Evolutionary conservation across 2,113 vertebrate species (phyloP).

Genomic region (Tauraco erythrolophus): DNA sequence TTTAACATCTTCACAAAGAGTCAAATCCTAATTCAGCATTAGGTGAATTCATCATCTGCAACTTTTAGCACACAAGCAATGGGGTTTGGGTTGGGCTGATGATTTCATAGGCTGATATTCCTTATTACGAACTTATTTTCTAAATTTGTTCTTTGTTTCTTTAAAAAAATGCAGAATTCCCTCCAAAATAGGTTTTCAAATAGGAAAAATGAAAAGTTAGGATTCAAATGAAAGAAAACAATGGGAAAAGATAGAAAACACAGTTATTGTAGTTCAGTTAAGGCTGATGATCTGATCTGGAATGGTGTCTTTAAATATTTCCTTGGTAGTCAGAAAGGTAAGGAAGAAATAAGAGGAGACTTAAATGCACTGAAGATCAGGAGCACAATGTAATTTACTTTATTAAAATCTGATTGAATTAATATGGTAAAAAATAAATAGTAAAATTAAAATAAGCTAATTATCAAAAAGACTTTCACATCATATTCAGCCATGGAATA

Average conservation of each 20-base stretch:
- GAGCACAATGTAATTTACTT: neutral
- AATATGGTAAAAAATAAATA: neutral
- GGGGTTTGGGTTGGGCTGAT: neutral
- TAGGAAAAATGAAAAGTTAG: neutral
- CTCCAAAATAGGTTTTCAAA: neutral
- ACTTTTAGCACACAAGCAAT: neutral
- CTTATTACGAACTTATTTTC: neutral
- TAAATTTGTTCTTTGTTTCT: neutral
- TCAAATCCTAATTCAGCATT: neutral
- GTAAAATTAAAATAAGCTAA: neutral
- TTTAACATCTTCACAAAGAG: neutral
- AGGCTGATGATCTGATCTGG: neutral
- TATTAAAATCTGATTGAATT: neutral
- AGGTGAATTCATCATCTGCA: neutral
- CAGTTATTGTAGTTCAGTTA: neutral
- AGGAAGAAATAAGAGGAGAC: neutral
- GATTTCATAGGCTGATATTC: neutral
- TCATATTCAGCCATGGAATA: neutral
- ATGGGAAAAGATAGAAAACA: neutral
- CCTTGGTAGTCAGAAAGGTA: neutral
- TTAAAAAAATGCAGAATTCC: neutral
- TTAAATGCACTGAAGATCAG: neutral
- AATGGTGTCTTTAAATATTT: neutral
- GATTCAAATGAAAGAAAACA: neutral
- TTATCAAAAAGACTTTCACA: neutral